Conservation (phyloP, 2,797 vertebrate species). For the Limnodromus scolopaceus region DNA sequence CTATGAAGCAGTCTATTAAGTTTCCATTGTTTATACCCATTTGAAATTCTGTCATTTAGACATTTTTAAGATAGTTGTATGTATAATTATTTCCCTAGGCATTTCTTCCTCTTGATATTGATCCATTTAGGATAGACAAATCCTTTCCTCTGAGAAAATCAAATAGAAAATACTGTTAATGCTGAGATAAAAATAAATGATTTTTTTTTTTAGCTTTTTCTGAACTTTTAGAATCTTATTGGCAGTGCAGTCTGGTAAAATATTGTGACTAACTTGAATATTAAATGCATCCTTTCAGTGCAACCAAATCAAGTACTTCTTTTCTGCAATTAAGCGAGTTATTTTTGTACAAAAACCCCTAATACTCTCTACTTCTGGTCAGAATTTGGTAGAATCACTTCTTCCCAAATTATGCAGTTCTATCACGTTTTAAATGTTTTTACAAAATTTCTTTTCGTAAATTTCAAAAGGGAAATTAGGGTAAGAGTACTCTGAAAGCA, state of each 20-base stretch:
- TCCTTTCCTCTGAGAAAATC: neutral
- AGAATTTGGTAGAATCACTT: neutral
- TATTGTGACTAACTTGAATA: neutral
- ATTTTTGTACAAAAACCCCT: neutral
- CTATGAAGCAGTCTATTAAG: neutral
- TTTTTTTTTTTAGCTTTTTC: neutral
- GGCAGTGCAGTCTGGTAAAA: neutral
- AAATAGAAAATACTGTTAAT: neutral
- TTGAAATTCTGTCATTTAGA: slow-evolving; percentile 3
- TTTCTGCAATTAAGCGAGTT: neutral
- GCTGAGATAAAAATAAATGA: neutral
- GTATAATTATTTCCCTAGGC: neutral
- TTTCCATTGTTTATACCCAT: neutral
- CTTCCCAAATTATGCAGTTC: neutral
- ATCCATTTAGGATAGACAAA: neutral
- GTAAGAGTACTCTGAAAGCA: neutral
- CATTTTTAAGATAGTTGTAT: neutral
- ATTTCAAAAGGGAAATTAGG: neutral
- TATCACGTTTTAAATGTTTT: neutral
- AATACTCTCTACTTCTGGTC: neutral
- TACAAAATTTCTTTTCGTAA: neutral
- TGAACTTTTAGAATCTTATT: neutral
- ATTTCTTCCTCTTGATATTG: neutral
- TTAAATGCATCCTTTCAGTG: neutral
- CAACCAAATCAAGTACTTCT: neutral